Evolutionary conservation across 2,888 invertebrate species (phyloP), one percentile per base, ranked within the genome.

Genomic region (Agrenia bidenticulata): DNA sequence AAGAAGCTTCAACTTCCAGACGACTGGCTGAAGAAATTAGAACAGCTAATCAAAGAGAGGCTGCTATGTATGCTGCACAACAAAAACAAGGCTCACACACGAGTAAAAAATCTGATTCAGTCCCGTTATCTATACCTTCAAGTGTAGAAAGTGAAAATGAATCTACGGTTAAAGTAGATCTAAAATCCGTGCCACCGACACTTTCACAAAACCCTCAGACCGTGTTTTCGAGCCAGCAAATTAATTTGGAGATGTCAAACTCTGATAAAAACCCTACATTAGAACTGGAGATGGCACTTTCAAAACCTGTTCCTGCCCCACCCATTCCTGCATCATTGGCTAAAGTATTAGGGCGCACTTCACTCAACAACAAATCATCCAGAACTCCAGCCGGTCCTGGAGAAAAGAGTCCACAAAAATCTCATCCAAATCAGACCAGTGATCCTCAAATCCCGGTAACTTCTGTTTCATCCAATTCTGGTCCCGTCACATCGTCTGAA

Each of bases 1-100:
- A 63, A 15, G 64, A 62, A 49, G 60, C 69, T 13, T 61, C 62
- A 37, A 68, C 70, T 61, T 75, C 74, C 9, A 63, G 73, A 32
- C 73, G 70, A 59, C 66, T 74, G 49, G 75, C 72, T 13, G 74
- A 73, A 62, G 74, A 76, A 63, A 74, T 73, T 11, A 65, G 67
- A 50, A 70, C 71, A 17, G 74, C 70, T 45, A 76, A 74, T 67
- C 69, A 66, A 7, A 72, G 73, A 58, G 73, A 71, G 56, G 77
- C 67, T 41, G 77, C 76, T 53, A 80, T 64, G 76, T 80, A 63
- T 80, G 80, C 26, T 79, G 80, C 21, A 80, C 80, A 63, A 79
- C 80, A 68, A 63, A 67, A 68, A 51, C 60, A 42, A 41, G 26
- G 11, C 17, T 15, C 49, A 11, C n/a, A n/a, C n/a, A n/a, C 39